phyloP scores from a whole-genome alignment of 2,888 invertebrate species.

The Epinotia nisella region DNA sequence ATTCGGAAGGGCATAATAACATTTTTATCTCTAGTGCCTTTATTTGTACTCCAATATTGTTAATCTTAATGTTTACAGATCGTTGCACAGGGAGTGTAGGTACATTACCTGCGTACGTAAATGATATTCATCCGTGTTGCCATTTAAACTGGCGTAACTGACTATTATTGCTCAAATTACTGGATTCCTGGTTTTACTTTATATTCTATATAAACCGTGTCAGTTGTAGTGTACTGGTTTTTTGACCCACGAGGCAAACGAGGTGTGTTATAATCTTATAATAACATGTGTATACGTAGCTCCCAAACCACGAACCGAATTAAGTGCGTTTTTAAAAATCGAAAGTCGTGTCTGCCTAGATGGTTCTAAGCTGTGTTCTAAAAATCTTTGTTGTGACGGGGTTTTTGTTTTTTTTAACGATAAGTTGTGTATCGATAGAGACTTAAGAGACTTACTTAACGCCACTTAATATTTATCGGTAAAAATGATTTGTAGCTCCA shows the following conservation, averaged over 20 bases:
- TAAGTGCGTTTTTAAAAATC: too few species aligned
- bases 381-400: too few species aligned
- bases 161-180: constrained; percentile 35
- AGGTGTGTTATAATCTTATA: too few species aligned
- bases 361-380: too few species aligned
- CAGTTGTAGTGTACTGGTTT: background rate
- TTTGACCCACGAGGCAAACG: background rate
- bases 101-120: constrained; percentile 42
- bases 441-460: too few species aligned
- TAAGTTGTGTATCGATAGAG: too few species aligned
- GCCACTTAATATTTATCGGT: too few species aligned
- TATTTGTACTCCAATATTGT: constrained; percentile 41
- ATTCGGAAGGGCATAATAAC: constrained; percentile 17
- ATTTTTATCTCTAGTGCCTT: constrained; percentile 32
- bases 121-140: constrained; percentile 42
- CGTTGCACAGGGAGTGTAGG: constrained; percentile 29
- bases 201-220: constrained; percentile 2
- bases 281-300: too few species aligned
- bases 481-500: too few species aligned
- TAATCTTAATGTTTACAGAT: constrained; percentile 43
- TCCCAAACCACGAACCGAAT: too few species aligned
- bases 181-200: constrained; percentile 23
- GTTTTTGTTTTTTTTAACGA: too few species aligned
- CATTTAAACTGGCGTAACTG: constrained; percentile 40
- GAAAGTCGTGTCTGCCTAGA: too few species aligned